Conservation (phyloP, 1,140 invertebrate genomes). For the Frieseomelitta varia region DNA sequence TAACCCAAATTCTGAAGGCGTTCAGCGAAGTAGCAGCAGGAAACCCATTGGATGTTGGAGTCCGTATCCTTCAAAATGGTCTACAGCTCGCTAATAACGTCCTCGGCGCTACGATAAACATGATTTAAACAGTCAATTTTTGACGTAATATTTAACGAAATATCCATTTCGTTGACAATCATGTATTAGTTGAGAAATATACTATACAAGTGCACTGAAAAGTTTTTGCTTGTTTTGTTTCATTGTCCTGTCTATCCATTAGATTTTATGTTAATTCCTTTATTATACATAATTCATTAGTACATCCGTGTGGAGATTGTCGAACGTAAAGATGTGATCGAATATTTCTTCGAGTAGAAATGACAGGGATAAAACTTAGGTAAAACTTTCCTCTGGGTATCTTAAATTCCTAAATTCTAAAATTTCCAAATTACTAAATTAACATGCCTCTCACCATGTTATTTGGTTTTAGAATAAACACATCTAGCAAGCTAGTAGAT, state of each 20-base stretch:
- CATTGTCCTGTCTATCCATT: neutral
- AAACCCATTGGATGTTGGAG: fast-evolving
- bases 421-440: too few relatives aligned
- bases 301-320: too few relatives aligned
- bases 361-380: too few relatives aligned
- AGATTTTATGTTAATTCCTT: too few relatives aligned
- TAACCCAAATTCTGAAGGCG: fast-evolving
- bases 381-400: too few relatives aligned
- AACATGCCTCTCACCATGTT: too few relatives aligned
- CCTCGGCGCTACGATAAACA: fast-evolving
- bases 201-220: neutral
- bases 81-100: fast-evolving
- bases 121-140: neutral
- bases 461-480: too few relatives aligned
- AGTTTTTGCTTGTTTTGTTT: neutral
- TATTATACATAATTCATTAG: too few relatives aligned
- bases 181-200: neutral
- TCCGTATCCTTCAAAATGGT: fast-evolving
- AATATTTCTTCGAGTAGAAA: too few relatives aligned
- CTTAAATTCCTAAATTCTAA: too few relatives aligned
- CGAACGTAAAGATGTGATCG: too few relatives aligned
- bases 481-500: too few relatives aligned
- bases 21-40: fast-evolving
- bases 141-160: neutral
- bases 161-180: neutral